A percentile compares a stretch with the other conserved stretches of the same genome.
Evolutionary conservation across 1,140 invertebrate species (phyloP).

Genomic region (Scaptomyza montana): DNA sequence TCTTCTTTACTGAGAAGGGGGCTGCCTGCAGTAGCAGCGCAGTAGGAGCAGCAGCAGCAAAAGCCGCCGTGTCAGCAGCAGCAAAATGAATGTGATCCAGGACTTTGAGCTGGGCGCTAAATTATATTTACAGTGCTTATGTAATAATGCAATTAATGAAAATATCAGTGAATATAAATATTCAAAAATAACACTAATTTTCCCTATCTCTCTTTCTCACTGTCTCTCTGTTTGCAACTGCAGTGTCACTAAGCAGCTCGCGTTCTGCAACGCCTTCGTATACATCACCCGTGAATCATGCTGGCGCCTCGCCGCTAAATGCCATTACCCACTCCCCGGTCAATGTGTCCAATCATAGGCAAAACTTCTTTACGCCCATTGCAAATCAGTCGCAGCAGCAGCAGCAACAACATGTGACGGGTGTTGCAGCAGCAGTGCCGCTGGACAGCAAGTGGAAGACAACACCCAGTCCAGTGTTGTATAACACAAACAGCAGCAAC

Average conservation of each 20-base stretch:
- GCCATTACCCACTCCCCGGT: conserved; percentile 89
- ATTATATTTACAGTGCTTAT: conserved; percentile 83
- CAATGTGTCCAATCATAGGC: conserved; percentile 86
- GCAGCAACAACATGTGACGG: conserved; percentile 68
- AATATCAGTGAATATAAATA: background rate
- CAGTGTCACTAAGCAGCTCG: conserved; percentile 96
- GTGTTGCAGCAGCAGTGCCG: conserved; percentile 55
- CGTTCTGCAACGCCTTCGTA: conserved; percentile 94
- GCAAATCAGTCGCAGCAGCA: conserved; percentile 85
- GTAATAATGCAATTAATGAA: conserved; percentile 49
- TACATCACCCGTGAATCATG: conserved; percentile 90
- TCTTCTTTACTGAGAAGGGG: conserved; percentile 21
- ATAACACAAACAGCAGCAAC: conserved; percentile 61
- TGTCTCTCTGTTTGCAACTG: conserved; percentile 46
- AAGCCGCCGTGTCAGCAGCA: conserved; percentile 34
- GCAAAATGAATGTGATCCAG: conserved; percentile 77
- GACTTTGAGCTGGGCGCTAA: conserved; percentile 80
- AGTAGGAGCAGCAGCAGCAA: conserved; percentile 18
- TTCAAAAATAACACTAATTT: background rate
- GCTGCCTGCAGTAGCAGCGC: background rate
- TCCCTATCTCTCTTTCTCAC: background rate
- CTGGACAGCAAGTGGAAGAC: conserved; percentile 78
- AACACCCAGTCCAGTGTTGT: conserved; percentile 80
- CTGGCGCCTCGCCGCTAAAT: conserved; percentile 86
- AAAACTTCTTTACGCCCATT: conserved; percentile 95